phyloP scores from a whole-genome alignment of 2,113 vertebrate species.

The Sminthopsis crassicaudata region DNA sequence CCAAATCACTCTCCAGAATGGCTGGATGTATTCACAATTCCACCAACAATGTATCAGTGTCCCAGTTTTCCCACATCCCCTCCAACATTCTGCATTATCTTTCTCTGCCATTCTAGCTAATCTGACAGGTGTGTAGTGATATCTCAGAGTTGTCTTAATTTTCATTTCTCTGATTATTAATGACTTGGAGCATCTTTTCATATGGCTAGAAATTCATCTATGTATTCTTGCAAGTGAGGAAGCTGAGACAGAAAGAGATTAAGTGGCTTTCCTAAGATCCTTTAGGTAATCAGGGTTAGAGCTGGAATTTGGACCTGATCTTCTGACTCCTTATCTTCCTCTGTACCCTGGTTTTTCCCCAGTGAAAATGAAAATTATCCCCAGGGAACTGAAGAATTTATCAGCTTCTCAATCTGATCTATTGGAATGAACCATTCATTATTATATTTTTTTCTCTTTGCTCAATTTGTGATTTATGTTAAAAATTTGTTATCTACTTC shows the following conservation, averaged over 20 bases:
- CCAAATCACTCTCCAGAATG: too few relatives aligned
- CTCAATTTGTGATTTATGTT: neutral
- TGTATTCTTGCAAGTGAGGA: neutral
- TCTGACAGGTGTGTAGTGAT: too few relatives aligned
- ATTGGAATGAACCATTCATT: neutral
- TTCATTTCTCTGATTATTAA: too few relatives aligned
- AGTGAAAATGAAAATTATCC: neutral
- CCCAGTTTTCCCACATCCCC: too few relatives aligned
- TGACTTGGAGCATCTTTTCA: too few relatives aligned
- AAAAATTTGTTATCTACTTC: neutral
- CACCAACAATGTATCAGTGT: too few relatives aligned
- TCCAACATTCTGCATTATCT: too few relatives aligned
- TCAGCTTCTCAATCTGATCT: neutral
- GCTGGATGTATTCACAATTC: too few relatives aligned
- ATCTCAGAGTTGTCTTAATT: too few relatives aligned
- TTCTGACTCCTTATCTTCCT: neutral
- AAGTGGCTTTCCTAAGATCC: neutral
- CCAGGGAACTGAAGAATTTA: neutral
- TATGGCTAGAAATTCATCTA: too few relatives aligned
- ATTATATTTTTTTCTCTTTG: neutral
- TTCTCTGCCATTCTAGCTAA: too few relatives aligned
- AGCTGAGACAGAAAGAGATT: neutral
- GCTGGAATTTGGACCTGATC: neutral
- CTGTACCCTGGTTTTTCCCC: neutral
- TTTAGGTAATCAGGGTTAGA: neutral